Conservation (phyloP, 2,113 vertebrate genomes). For the Variabilichromis moorii region DNA sequence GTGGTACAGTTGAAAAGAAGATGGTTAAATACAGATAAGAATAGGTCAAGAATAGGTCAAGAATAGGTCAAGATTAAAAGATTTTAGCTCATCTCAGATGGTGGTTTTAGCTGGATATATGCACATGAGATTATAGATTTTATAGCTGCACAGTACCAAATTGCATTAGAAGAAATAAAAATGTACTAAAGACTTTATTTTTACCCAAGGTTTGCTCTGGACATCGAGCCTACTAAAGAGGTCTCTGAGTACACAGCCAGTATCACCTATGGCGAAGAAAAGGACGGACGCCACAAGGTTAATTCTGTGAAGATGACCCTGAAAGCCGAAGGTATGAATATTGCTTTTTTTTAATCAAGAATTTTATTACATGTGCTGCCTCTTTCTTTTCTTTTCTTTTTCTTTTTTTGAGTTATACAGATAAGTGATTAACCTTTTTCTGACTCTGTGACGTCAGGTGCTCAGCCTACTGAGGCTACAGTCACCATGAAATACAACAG, state of each 20-base stretch:
- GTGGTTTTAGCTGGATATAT: not conserved
- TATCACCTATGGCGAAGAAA: constrained; percentile 67
- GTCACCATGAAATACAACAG: constrained; percentile 79
- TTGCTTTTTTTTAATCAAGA: not conserved
- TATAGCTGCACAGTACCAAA: not conserved
- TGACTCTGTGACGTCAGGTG: constrained; percentile 54
- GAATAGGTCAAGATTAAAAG: not conserved
- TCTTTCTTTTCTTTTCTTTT: not conserved
- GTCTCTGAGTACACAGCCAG: constrained; percentile 80
- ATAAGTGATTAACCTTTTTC: not conserved
- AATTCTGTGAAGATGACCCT: constrained; percentile 74
- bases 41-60: not conserved
- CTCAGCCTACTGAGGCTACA: constrained; percentile 65
- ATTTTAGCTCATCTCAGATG: not conserved
- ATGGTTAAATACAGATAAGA: not conserved
- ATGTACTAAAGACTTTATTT: not conserved
- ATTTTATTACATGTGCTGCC: not conserved
- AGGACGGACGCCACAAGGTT: constrained; percentile 64
- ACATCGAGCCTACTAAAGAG: constrained; percentile 71
- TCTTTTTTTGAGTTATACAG: not conserved
- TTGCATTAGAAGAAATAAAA: not conserved
- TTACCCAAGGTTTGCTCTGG: constrained; percentile 71
- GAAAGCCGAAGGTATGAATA: constrained; percentile 75
- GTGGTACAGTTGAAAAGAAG: not conserved
- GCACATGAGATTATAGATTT: not conserved